Evolutionary conservation across 2,888 invertebrate species (phyloP).

Genomic region (Clivina fossor): DNA sequence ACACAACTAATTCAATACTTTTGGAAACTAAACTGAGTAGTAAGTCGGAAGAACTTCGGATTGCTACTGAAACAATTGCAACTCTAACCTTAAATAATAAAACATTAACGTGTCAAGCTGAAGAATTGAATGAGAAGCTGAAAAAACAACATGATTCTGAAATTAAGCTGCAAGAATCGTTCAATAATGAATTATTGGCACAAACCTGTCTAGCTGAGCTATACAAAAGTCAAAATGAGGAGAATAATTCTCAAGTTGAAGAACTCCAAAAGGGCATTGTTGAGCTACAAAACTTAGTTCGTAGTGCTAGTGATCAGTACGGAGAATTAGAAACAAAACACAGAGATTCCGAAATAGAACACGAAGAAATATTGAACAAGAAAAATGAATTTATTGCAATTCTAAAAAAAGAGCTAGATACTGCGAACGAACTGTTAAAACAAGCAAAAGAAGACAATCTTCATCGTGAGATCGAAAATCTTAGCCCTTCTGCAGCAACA

Average conservation of each 20-base stretch:
- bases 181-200: conserved; percentile 80
- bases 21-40: conserved; percentile 76
- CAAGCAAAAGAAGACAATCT: conserved; percentile 70
- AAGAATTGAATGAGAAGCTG: conserved; percentile 69
- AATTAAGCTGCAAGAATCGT: conserved; percentile 63
- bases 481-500: conserved; percentile 87
- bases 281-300: conserved; percentile 73
- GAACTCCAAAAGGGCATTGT: conserved; percentile 76
- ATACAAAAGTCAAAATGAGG: conserved; percentile 79
- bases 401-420: conserved; percentile 75
- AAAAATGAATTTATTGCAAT: conserved; percentile 70
- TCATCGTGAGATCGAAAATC: conserved; percentile 72
- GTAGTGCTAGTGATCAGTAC: conserved; percentile 79
- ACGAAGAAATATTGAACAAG: conserved; percentile 67
- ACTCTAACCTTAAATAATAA: conserved; percentile 71
- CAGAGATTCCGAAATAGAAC: conserved; percentile 63
- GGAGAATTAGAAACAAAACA: conserved; percentile 75
- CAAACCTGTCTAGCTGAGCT: conserved; percentile 82
- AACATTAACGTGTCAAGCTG: conserved; percentile 66
- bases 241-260: conserved; percentile 73
- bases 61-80: conserved; percentile 68
- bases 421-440: conserved; percentile 81
- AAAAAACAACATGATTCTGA: conserved; percentile 74
- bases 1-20: conserved; percentile 63
- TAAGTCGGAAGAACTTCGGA: conserved; percentile 76